Percentiles rank a stretch among this genome's conserved stretches.
These are phyloP conservation scores for Drosophila nasuta DNA, from an alignment of 1,140 invertebrate species.

Conservation along the genomic window DNA sequence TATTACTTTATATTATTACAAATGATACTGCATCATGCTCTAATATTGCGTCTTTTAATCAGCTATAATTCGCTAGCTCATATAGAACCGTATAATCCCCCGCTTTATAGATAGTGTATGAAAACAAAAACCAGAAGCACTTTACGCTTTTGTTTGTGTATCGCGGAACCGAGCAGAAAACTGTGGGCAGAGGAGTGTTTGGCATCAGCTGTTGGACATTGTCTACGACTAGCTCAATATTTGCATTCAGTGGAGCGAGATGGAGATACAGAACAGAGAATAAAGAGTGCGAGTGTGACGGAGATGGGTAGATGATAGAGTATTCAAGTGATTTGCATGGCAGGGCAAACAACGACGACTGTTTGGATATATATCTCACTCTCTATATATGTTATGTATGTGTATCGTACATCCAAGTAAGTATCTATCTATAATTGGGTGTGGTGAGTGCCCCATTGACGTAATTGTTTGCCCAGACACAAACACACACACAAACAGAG, in stretches of 20 bases:
- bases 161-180: not conserved
- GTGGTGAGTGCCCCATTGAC: slow-evolving; percentile 52
- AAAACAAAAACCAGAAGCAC: slow-evolving; percentile 50
- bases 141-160: slow-evolving; percentile 21
- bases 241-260: not conserved
- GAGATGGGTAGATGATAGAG: not conserved
- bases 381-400: slow-evolving; percentile 5
- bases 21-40: too few relatives aligned
- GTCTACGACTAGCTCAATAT: slow-evolving; percentile 17
- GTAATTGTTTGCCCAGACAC: slow-evolving; percentile 68
- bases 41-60: not conserved
- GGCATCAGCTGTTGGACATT: slow-evolving; percentile 22
- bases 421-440: slow-evolving; percentile 43
- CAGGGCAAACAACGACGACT: slow-evolving; percentile 1
- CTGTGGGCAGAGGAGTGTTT: slow-evolving; percentile 7
- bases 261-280: not conserved
- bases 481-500: slow-evolving; percentile 10
- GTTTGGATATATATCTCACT: slow-evolving; percentile 2
- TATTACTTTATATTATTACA: not conserved
- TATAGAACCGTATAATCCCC: not conserved
- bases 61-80: not conserved
- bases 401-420: slow-evolving; percentile 17
- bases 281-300: not conserved
- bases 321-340: slow-evolving; percentile 40
- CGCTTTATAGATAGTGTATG: slow-evolving; percentile 9